Conservation (phyloP, 2,797 vertebrate genomes). For the Rhadinocentrus ornatus region DNA sequence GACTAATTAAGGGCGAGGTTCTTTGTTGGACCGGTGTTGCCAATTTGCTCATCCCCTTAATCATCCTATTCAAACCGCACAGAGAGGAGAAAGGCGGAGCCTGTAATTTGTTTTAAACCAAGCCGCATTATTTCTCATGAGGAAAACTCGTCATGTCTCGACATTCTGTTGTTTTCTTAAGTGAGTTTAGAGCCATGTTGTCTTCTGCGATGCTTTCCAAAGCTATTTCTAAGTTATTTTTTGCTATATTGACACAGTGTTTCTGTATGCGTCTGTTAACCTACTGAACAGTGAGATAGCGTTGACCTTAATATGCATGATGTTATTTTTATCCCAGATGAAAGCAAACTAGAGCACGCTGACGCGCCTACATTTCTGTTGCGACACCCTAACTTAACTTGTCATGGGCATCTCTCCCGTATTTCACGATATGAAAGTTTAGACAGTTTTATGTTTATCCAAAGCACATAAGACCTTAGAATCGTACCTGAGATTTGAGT, state of each 20-base stretch:
- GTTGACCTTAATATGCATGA: conserved; percentile 16
- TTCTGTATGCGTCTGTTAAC: background rate
- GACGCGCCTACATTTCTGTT: conserved; percentile 8
- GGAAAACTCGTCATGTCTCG: conserved; percentile 26
- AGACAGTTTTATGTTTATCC: background rate
- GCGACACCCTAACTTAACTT: background rate
- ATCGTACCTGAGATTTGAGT: conserved; percentile 88
- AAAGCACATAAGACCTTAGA: background rate
- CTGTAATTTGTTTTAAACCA: conserved; percentile 67
- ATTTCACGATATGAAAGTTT: background rate
- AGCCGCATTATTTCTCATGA: conserved; percentile 42
- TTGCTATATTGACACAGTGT: background rate
- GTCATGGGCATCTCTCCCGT: background rate
- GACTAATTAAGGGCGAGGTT: conserved; percentile 82
- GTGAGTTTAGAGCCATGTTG: conserved; percentile 38
- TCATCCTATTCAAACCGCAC: conserved; percentile 74
- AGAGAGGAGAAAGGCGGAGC: conserved; percentile 46
- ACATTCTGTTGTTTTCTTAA: background rate
- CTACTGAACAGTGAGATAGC: conserved; percentile 7
- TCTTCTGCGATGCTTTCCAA: conserved; percentile 27
- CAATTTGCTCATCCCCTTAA: conserved; percentile 79
- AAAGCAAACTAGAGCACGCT: conserved; percentile 16
- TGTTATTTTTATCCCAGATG: conserved; percentile 23
- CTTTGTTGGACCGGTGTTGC: conserved; percentile 81
- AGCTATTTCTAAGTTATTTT: background rate